Conservation (phyloP, 2,113 vertebrate species). For the Podarcis muralis region DNA sequence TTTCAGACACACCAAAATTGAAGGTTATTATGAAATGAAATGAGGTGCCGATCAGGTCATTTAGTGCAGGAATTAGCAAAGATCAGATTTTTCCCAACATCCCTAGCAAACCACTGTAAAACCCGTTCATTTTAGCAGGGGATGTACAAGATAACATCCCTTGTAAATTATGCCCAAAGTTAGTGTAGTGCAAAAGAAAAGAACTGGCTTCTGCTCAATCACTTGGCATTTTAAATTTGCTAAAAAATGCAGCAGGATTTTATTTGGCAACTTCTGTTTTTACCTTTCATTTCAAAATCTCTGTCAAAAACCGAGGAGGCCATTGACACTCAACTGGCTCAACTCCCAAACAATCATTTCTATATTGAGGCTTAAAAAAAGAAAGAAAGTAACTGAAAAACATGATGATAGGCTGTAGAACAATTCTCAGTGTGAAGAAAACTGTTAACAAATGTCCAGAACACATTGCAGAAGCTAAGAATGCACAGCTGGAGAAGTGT, state of each 20-base stretch:
- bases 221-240: neutral
- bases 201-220: neutral
- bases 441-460: constrained; percentile 30
- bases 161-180: neutral
- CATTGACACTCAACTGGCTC: neutral
- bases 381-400: neutral
- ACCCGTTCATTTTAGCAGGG: neutral
- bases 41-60: neutral
- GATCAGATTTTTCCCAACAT: neutral
- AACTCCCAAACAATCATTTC: neutral
- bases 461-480: constrained; percentile 42
- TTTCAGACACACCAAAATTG: neutral
- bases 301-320: neutral
- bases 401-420: neutral
- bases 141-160: neutral
- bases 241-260: neutral
- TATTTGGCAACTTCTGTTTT: neutral
- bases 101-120: neutral
- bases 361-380: neutral
- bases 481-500: constrained; percentile 61
- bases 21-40: neutral
- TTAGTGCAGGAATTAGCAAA: neutral
- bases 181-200: neutral
- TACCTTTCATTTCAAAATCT: neutral
- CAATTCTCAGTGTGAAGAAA: constrained; percentile 40